Evolutionary conservation across 2,888 invertebrate genomes (phyloP), one percentile per base, ranked within the genome.

Genomic region (Parnassius mnemosyne): DNA sequence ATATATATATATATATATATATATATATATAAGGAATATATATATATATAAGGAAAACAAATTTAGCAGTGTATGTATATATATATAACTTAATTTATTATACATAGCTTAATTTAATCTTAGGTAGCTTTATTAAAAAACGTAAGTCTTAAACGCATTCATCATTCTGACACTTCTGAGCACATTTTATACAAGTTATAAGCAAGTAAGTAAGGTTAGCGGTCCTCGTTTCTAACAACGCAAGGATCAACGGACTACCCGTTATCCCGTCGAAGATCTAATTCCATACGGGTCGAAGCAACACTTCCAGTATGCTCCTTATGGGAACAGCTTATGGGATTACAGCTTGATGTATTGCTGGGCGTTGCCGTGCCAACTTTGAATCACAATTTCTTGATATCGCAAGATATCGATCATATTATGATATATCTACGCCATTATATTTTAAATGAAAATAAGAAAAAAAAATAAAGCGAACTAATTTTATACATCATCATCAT

Each of bases 261-360:
- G 63, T 55, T 63, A 63, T 63, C 62, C 57, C 12, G n/a, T 16
- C 12, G 16, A 49, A 44, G 46, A 59, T 55, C 54, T 58, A 34
- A 55, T 51, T 44, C 54, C 54, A 58, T 58, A 63, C 54, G 52
- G 11, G 63, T 63, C 54, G 10, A 11, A 20, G 44, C 52, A 34
- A 44, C 41, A 52, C 16, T 54, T 49, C 49, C 59, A 25, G 12
- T 34, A 11, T 41, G 12, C 51, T 12, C 46, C 57, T 62, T 51
- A 49, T 53, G 58, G 57, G 47, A 25, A 44, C 47, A 9, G 62
- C 53, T 57, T 57, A 62, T 49, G 52, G 53, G 63, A 54, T 54
- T 63, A 50, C 50, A 53, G 20, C 44, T 42, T 51, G 44, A 25
- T 34, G n/a, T 56, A 49, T 16, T 5, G 7, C 34, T 34, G 34